Percentiles rank a stretch among this genome's conserved stretches.
phyloP scores from a whole-genome alignment of 2,888 invertebrate species.

The Silvanus unidentatus region DNA sequence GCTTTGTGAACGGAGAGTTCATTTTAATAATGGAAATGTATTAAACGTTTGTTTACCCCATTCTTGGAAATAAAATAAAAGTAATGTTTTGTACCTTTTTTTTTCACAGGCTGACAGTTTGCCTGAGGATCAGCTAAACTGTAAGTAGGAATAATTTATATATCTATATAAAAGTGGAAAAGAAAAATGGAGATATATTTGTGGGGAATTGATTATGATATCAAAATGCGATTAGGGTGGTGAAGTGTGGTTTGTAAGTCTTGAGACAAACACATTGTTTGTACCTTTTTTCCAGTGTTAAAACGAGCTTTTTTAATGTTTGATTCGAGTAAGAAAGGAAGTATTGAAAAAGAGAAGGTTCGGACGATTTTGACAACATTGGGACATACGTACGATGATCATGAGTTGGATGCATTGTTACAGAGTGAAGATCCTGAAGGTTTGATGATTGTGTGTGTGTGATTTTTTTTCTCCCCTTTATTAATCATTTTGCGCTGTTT shows the following conservation, averaged over 20 bases:
- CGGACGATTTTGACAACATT: conserved; percentile 74
- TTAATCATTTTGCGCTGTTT: too few relatives aligned
- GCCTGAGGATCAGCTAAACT: conserved; percentile 41
- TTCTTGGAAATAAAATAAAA: neutral
- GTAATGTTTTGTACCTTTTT: conserved; percentile 6
- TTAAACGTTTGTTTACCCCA: too few relatives aligned
- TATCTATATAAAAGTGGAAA: too few relatives aligned
- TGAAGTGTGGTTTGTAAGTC: too few relatives aligned
- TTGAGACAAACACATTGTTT: too few relatives aligned
- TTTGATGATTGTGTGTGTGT: too few relatives aligned
- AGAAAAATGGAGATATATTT: too few relatives aligned
- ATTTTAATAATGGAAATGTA: too few relatives aligned
- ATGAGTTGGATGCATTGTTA: conserved; percentile 69
- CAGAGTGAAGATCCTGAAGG: conserved; percentile 76
- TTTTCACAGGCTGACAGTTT: conserved; percentile 37
- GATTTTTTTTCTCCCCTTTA: too few relatives aligned
- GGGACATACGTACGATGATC: conserved; percentile 73
- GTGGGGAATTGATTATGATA: too few relatives aligned
- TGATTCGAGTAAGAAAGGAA: conserved; percentile 71
- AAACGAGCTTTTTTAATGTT: conserved; percentile 80
- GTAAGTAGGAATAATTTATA: conserved; percentile 35
- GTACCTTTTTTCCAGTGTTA: conserved; percentile 54
- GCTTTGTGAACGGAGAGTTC: too few relatives aligned
- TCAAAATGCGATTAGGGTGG: too few relatives aligned
- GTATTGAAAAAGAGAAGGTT: conserved; percentile 74